These are phyloP conservation scores for Scaptomyza reducta DNA, from an alignment of 2,888 invertebrate species.

Conservation along the genomic window DNA sequence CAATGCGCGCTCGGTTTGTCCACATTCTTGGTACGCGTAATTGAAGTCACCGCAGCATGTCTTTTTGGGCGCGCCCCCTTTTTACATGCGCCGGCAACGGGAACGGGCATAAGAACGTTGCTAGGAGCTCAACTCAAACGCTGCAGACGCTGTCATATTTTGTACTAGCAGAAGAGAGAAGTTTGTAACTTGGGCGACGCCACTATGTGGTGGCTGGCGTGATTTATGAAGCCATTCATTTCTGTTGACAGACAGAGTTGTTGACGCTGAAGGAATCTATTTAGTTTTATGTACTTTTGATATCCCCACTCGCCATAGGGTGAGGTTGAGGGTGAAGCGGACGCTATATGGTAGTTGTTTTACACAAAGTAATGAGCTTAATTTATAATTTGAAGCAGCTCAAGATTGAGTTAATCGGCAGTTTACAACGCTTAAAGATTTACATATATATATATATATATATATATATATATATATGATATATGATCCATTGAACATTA, in stretches of 20 bases:
- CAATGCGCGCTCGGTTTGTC: conserved; percentile 62
- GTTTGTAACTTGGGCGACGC: conserved; percentile 25
- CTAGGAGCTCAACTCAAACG: conserved; percentile 10
- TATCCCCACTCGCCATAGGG: conserved; percentile 36
- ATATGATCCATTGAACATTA: conserved; percentile 77
- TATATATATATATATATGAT: no score
- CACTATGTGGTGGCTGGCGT: conserved; percentile 68
- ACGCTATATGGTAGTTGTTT: conserved; percentile 5
- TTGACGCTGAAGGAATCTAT: conserved; percentile 79
- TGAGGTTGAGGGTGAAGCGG: conserved; percentile 11
- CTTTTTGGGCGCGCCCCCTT: conserved; percentile 65
- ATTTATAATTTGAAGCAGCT: conserved; percentile 60
- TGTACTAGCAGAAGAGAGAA: conserved; percentile 18
- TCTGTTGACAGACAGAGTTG: conserved; percentile 83
- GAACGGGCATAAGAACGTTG: conserved; percentile 30
- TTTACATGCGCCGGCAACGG: conserved; percentile 56
- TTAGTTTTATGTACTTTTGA: conserved; percentile 75
- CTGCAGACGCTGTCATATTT: conserved; percentile 69
- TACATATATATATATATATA: no score
- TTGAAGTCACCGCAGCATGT: conserved; percentile 80
- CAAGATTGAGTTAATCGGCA: conserved; percentile 21
- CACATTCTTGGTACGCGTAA: conserved; percentile 77
- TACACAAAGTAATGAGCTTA: conserved; percentile 61
- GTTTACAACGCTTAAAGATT: no score
- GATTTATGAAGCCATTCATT: conserved; percentile 83